phyloP scores from a whole-genome alignment of 2,888 invertebrate genomes.

The Troglohyphantes excavatus region DNA sequence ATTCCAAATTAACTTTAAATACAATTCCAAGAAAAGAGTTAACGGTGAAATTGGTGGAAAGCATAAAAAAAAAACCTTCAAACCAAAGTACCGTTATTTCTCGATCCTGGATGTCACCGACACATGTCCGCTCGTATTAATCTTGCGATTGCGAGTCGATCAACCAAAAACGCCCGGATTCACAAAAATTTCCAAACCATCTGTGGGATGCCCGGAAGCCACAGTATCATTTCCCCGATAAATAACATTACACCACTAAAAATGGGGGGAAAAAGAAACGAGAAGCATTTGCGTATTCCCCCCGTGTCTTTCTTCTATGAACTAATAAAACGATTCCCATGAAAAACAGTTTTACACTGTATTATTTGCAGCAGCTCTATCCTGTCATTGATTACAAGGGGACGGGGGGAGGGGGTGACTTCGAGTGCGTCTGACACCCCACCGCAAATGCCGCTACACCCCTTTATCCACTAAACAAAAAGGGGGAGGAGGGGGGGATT shows the following conservation, averaged over 20 bases:
- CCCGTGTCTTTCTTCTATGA: constrained; percentile 42
- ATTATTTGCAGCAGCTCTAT: constrained; percentile 12
- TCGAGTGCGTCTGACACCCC: constrained; percentile 69
- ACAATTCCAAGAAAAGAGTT: constrained; percentile 78
- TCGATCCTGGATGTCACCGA: constrained; percentile 59
- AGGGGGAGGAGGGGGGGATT: constrained; percentile 59
- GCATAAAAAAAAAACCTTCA: constrained; percentile 36
- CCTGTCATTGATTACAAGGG: not conserved
- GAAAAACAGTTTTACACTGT: constrained; percentile 68
- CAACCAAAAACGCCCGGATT: constrained; percentile 75
- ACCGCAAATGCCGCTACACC: constrained; percentile 19
- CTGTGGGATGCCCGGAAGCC: constrained; percentile 25
- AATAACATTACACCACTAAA: constrained; percentile 71
- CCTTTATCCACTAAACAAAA: constrained; percentile 72
- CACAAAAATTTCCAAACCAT: constrained; percentile 77
- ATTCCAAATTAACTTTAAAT: constrained; percentile 78
- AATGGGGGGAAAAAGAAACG: constrained; percentile 49
- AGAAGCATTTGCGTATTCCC: constrained; percentile 20
- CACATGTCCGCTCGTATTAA: constrained; percentile 71
- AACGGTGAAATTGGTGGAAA: constrained; percentile 61
- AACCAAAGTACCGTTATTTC: constrained; percentile 47
- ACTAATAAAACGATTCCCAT: constrained; percentile 69
- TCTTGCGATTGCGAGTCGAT: constrained; percentile 75
- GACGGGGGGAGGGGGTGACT: not conserved
- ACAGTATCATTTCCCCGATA: constrained; percentile 65